Percentiles rank a stretch among this genome's conserved stretches.
Evolutionary conservation across 2,797 vertebrate species (phyloP).

Genomic region (Lates japonicus): DNA sequence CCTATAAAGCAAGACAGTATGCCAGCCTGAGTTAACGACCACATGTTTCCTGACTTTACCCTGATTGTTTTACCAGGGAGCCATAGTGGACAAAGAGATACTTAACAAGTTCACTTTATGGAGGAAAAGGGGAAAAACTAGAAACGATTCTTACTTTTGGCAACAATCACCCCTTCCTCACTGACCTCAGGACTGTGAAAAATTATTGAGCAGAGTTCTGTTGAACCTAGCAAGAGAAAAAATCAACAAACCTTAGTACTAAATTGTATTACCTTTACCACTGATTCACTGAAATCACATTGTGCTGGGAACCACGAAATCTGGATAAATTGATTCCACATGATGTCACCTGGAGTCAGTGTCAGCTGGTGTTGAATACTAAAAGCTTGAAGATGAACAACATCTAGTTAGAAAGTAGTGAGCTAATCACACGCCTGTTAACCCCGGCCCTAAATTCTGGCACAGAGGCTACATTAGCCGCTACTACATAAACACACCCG

Average conservation of each 20-base stretch:
- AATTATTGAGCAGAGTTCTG: conserved; percentile 16
- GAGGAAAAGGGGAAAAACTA: conserved; percentile 62
- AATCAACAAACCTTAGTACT: background rate
- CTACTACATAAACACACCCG: background rate
- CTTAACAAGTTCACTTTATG: conserved; percentile 79
- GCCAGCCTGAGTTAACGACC: conserved; percentile 75
- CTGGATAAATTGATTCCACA: background rate
- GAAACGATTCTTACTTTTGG: conserved; percentile 62
- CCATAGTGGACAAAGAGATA: conserved; percentile 74
- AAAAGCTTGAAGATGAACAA: conserved; percentile 8
- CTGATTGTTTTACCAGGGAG: conserved; percentile 76
- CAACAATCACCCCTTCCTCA: conserved; percentile 67
- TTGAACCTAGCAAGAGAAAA: background rate
- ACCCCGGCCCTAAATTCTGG: background rate
- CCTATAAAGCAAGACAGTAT: conserved; percentile 82
- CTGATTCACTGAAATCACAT: background rate
- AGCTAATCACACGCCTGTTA: background rate
- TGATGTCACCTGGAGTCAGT: conserved; percentile 7
- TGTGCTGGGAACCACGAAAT: conserved; percentile 10
- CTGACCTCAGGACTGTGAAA: conserved; percentile 37
- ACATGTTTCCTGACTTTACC: conserved; percentile 71
- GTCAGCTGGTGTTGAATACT: background rate
- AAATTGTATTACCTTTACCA: background rate
- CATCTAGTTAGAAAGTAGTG: background rate
- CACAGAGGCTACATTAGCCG: background rate